Evolutionary conservation across 2,888 invertebrate genomes (phyloP).

Genomic region (Allygus modestus): DNA sequence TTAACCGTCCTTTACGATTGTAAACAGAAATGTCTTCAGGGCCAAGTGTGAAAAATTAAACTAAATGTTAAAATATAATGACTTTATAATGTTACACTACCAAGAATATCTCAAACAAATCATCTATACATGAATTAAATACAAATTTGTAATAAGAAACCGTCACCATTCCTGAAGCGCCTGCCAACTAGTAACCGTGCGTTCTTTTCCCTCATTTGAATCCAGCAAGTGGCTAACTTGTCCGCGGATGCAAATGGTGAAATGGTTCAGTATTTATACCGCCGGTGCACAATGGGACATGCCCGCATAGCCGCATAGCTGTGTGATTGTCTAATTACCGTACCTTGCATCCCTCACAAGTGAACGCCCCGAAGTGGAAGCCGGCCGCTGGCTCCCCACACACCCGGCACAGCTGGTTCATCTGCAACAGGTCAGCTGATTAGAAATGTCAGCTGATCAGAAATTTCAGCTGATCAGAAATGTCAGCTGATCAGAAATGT

Average conservation of each 20-base stretch:
- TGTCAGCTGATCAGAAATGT: too few species aligned
- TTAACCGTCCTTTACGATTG: too few species aligned
- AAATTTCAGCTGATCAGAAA: too few species aligned
- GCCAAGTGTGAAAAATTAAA: too few species aligned
- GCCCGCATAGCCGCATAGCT: constrained; percentile 19
- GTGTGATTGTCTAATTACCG: constrained; percentile 71
- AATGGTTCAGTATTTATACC: constrained; percentile 44
- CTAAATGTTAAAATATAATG: too few species aligned
- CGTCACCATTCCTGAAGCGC: too few species aligned
- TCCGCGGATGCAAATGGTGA: constrained; percentile 39
- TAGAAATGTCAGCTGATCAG: background rate
- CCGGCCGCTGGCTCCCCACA: constrained; percentile 97
- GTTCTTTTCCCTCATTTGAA: constrained; percentile 40
- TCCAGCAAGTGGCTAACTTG: background rate
- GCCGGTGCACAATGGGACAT: constrained; percentile 38
- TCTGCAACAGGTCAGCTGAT: constrained; percentile 79
- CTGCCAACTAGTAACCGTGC: too few species aligned
- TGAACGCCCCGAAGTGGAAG: constrained; percentile 97
- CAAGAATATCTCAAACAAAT: too few species aligned
- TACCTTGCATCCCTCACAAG: constrained; percentile 98
- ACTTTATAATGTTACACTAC: too few species aligned
- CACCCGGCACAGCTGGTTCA: constrained; percentile 98
- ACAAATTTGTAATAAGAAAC: too few species aligned
- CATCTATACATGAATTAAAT: too few species aligned
- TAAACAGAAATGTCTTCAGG: too few species aligned